Conservation (phyloP, 2,888 invertebrate genomes). For the Ophion costatus region DNA sequence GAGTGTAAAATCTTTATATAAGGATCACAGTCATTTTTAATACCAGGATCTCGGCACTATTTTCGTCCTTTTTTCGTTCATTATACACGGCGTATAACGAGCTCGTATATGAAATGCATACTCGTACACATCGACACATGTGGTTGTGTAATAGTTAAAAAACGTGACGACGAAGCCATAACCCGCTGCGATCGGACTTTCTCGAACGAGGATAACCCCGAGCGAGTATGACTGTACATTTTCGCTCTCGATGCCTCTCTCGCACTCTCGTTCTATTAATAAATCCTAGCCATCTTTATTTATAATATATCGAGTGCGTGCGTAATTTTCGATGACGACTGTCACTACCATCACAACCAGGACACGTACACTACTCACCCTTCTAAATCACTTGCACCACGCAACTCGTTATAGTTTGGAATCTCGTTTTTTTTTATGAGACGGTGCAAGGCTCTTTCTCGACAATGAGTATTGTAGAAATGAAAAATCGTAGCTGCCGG, state of each 20-base stretch:
- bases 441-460: too few relatives aligned
- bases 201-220: conserved; percentile 53
- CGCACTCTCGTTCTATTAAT: conserved; percentile 71
- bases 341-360: too few relatives aligned
- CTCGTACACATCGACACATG: background rate
- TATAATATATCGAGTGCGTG: conserved; percentile 65
- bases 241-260: conserved; percentile 49
- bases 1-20: background rate
- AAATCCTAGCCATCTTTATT: conserved; percentile 70
- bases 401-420: too few relatives aligned
- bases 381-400: too few relatives aligned
- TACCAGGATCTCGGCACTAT: background rate
- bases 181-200: conserved; percentile 53
- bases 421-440: too few relatives aligned
- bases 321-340: background rate
- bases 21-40: conserved; percentile 10
- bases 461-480: too few relatives aligned
- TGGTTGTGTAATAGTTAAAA: conserved; percentile 26
- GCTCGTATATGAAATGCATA: background rate
- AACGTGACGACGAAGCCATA: conserved; percentile 16
- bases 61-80: background rate
- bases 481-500: too few relatives aligned
- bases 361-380: too few relatives aligned
- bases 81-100: background rate
- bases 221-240: conserved; percentile 27